Percentiles rank a stretch among this genome's conserved stretches.
Conservation (phyloP, 2,113 vertebrate species). For the Nycticebus coucang region DNA sequence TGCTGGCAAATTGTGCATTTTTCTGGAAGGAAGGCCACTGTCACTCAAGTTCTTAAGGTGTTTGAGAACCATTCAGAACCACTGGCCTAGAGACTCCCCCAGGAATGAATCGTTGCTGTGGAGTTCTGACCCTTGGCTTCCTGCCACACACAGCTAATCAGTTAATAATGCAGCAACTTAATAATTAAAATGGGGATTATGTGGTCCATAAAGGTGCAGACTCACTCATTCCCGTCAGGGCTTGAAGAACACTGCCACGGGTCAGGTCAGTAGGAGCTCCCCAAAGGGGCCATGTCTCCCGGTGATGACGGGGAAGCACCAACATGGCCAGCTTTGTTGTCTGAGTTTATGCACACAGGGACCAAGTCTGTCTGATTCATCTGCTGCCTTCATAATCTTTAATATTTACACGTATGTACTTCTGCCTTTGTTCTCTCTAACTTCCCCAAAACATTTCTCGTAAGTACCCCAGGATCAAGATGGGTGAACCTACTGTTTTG, state of each 20-base stretch:
- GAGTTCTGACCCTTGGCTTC: constrained; percentile 50
- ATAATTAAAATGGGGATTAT: constrained; percentile 49
- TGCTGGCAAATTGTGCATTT: background rate
- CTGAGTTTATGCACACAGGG: background rate
- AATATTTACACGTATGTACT: background rate
- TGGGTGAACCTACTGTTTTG: background rate
- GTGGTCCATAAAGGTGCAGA: constrained; percentile 4
- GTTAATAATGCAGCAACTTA: constrained; percentile 60
- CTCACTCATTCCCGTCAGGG: background rate
- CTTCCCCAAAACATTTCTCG: background rate
- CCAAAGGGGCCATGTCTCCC: background rate
- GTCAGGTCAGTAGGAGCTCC: background rate
- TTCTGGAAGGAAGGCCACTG: background rate
- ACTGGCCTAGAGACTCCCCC: background rate
- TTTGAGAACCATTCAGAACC: background rate
- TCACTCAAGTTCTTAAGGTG: background rate
- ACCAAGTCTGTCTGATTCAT: background rate
- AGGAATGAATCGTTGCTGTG: background rate
- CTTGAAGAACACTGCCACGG: background rate
- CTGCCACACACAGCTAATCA: background rate
- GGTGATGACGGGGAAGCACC: background rate
- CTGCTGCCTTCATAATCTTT: background rate
- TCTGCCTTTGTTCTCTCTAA: background rate
- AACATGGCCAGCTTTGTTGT: background rate
- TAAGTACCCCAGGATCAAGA: background rate